Evolutionary conservation across 1,140 invertebrate genomes (phyloP), one percentile per base, ranked within the genome.

Genomic region (Bacillus rossius): DNA sequence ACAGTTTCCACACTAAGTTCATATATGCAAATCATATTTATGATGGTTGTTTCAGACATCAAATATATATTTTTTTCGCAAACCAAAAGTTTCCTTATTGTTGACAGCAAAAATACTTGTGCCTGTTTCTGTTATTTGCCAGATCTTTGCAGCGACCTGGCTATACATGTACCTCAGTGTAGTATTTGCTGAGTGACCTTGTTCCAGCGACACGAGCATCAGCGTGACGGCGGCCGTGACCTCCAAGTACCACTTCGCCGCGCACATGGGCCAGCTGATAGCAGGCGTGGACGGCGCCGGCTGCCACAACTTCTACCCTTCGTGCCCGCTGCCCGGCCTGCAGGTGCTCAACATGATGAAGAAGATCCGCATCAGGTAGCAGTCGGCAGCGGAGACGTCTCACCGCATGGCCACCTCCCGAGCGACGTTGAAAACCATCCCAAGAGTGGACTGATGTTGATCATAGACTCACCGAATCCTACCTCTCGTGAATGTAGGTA

Each of bases 201-300:
- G 60, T 75, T 72, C 51, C 73, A 84, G 82, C 61, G 81, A 84
- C 57, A 84, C 82, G 13, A 83, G 79, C 56, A 71, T 84, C 49
- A 77, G 75, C 40, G 79, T 76, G 3, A 79, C 81, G 61, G 81
- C 80, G 8, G 80, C 82, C 73, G 75, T 85, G 22, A 79, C 86
- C 0, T 88, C 87, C 20, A 84, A 84, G 65, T 89, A 88, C 72
- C 87, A 89, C 70, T 90, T 88, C 69, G 87, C 87, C 0, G 87
- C 87, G 5, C 88, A 90, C 69, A 90, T 90, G 87, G 88, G 88
- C 53, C 87, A 89, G 73, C 71, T 90, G 43, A 83, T 90, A 40
- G 76, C 83, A 29, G 85, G 84, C 10, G 72, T 86, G 8, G 84
- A 87, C 65, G 84, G 84, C 63, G 81, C 84, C 63, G 84, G 84